phyloP scores from a whole-genome alignment of 2,113 vertebrate genomes.

The Tyto alba region DNA sequence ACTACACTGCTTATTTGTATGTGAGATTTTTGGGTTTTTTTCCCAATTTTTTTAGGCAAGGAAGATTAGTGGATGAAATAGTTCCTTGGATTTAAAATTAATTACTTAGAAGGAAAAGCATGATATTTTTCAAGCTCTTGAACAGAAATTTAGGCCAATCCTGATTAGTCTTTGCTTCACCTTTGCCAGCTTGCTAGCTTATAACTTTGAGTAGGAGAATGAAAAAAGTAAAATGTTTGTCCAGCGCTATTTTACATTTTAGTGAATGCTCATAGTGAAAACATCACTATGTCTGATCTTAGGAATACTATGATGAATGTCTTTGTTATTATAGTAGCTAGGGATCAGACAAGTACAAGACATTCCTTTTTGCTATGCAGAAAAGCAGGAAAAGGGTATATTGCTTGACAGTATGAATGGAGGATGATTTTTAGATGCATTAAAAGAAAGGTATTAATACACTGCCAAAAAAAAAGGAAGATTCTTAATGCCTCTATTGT shows the following conservation, averaged over 20 bases:
- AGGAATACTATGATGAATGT: not conserved
- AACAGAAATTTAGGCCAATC: not conserved
- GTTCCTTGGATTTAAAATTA: not conserved
- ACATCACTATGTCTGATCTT: not conserved
- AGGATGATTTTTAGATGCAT: constrained; percentile 21
- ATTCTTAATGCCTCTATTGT: constrained; percentile 1
- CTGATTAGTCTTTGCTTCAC: not conserved
- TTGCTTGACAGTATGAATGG: not conserved
- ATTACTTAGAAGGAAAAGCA: not conserved
- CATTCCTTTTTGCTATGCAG: not conserved
- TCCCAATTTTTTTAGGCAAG: not conserved
- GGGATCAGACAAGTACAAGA: not conserved
- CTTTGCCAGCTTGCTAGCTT: not conserved
- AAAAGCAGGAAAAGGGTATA: not conserved
- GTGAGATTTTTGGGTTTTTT: not conserved
- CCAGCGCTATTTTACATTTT: not conserved
- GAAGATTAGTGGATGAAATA: not conserved
- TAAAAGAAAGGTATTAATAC: not conserved
- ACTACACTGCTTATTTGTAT: not conserved
- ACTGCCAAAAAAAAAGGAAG: not conserved
- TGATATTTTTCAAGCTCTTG: not conserved
- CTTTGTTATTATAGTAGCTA: not conserved
- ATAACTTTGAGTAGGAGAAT: not conserved
- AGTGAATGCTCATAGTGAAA: not conserved
- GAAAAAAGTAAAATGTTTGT: not conserved